Conservation (phyloP, 2,113 vertebrate species). For the Pygoscelis antarcticus region DNA sequence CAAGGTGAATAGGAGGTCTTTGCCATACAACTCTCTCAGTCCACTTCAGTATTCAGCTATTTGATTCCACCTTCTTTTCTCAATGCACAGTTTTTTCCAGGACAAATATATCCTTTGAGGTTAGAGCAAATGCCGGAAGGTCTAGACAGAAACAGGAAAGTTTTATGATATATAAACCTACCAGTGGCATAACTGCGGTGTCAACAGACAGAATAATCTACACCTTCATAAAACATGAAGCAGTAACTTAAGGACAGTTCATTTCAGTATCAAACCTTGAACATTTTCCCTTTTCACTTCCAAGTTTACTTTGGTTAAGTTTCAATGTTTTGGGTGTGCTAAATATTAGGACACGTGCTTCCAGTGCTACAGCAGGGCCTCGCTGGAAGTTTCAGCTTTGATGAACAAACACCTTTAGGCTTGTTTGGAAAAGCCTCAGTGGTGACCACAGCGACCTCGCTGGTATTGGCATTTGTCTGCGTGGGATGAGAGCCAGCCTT, state of each 20-base stretch:
- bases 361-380: background rate
- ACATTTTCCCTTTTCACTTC: background rate
- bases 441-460: constrained; percentile 1
- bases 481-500: background rate
- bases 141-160: background rate
- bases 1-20: background rate
- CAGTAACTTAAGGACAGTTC: background rate
- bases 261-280: background rate
- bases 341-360: background rate
- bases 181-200: background rate
- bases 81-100: accelerated
- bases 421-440: constrained; percentile 4
- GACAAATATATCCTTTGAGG: background rate
- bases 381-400: background rate
- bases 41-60: accelerated
- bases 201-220: background rate
- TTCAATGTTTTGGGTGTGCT: background rate
- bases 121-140: background rate
- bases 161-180: background rate
- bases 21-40: background rate
- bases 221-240: background rate
- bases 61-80: background rate
- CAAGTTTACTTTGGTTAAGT: constrained; percentile 1
- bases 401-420: constrained; percentile 27
- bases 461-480: background rate